Evolutionary conservation across 2,888 invertebrate species (phyloP), one percentile per base, ranked within the genome.

Genomic region (Tupiocoris notatus): DNA sequence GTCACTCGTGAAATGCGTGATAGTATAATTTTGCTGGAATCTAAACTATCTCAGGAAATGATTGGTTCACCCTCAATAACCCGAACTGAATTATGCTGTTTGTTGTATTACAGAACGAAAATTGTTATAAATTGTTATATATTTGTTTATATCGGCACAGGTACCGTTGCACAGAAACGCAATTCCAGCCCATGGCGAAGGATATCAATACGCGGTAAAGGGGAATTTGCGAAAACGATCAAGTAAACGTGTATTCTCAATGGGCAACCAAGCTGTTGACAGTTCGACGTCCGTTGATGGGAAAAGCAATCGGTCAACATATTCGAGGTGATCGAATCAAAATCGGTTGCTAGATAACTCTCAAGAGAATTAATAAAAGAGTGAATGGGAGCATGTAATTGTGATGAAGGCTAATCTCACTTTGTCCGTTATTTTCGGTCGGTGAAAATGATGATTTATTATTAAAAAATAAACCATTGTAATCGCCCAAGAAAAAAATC

Each of bases 241-340:
- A 6, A 39, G 62, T 6, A 21, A 21, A 18, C 61, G 62, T 7
- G 16, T 73, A 16, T 25, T 39, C 22, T 20, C 61, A 16, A 58
- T 23, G 59, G 18, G 59, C 61, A 21, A 59, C 6, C 22, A 70
- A 24, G 70, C 70, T 2, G 24, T 70, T 3, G 73, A 73, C 39
- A 73, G 73, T 25, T 62, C 62, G 16, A 73, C 73, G 7, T 62
- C 62, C 3, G 54, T 25, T 6, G 73, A 73, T 18, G 73, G 20
- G 21, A 73, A 73, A 22, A 73, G 73, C 21, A 57, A 39, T 54
- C 39, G n/a, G 23, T 62, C 73, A n/a, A 63, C 62, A 3, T 73
- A 73, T 73, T 73, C 73, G 16, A 73, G 73, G 73, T 73, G 21
- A 12, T n/a, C n/a, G n/a, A n/a, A n/a, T n/a, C n/a, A n/a, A n/a